Base-by-base conservation (phyloP, 2,113 vertebrate species). In the Scomber colias region DNA sequence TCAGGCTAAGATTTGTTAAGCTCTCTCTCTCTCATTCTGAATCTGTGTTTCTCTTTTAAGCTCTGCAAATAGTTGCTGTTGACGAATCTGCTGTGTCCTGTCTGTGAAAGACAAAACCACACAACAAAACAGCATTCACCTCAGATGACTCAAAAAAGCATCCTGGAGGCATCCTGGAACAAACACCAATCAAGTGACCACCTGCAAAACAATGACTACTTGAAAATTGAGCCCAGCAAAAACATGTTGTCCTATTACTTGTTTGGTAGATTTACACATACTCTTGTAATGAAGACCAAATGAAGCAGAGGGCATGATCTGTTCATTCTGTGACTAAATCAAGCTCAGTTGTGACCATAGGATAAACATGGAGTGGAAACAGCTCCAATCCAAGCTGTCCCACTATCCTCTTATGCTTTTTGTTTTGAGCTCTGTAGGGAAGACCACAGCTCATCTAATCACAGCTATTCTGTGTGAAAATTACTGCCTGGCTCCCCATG, bases 231-330 rank as follows among this genome's bases (percentile, higher is more conserved):
- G 31, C 67, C 35, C 45, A 66, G 17, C 55, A 79, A 78, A 71
- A 84, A 80, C 44, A 75, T 4, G 12, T 87, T 81, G 88, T 86
- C 87, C 77, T 73, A 53, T 85, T 75, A 81, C 70, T 74, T 74
- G 54, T 53, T 76, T 16, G 69, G 53, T 45, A 13, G 48, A 56
- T 46, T 59, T 65, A 64, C 59, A 69, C 24, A 10, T 48, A 51
- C 71, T 78, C 44, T 60, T 30, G 48, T 62, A 62, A 67, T 19
- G 11, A 54, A 59, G 60, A 63, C 74, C 9, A 50, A 85, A 68
- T 66, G 35, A 61, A 57, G 44, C 62, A 57, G 19, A 74, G 24
- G 19, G 57, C 56, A 46, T 21, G 5, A 12, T 59, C 30, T 53
- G 73, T 73, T 74, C 44, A 48, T 35, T 24, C 65, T 19, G 30